Conservation (phyloP, 2,113 vertebrate species). For the Lynx canadensis region DNA sequence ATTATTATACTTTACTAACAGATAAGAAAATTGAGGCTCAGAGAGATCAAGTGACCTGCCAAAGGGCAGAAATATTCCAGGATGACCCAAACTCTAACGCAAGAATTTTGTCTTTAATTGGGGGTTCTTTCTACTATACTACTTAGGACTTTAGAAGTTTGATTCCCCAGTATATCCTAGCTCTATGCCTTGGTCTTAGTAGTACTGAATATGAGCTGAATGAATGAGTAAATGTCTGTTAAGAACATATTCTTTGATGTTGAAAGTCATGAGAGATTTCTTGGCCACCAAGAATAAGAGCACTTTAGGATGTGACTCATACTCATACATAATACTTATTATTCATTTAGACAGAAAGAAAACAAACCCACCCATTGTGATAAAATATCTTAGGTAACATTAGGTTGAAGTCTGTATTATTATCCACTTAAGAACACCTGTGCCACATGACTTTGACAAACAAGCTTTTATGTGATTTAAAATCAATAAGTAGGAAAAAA, state of each 20-base stretch:
- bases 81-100: neutral
- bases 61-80: neutral
- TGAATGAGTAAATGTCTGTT: conserved; percentile 3
- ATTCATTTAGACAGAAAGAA: conserved; percentile 59
- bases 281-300: conserved; percentile 36
- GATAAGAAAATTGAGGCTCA: neutral
- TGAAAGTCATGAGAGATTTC: conserved; percentile 21
- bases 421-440: conserved; percentile 50
- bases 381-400: conserved; percentile 49
- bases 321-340: neutral
- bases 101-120: neutral
- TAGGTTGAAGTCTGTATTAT: neutral
- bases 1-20: conserved; percentile 28
- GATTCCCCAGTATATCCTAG: neutral
- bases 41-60: conserved; percentile 17
- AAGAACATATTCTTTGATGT: neutral
- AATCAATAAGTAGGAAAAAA: conserved; percentile 17
- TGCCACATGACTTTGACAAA: conserved; percentile 54
- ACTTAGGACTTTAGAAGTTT: neutral
- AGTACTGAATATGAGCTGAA: conserved; percentile 14
- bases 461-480: conserved; percentile 46
- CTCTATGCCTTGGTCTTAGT: neutral
- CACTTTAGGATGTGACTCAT: neutral
- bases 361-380: conserved; percentile 43
- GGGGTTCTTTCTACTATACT: neutral